A percentile compares a stretch with the other conserved stretches of the same genome.
Conservation (phyloP, 2,797 vertebrate genomes). For the Meriones psammophilus region DNA sequence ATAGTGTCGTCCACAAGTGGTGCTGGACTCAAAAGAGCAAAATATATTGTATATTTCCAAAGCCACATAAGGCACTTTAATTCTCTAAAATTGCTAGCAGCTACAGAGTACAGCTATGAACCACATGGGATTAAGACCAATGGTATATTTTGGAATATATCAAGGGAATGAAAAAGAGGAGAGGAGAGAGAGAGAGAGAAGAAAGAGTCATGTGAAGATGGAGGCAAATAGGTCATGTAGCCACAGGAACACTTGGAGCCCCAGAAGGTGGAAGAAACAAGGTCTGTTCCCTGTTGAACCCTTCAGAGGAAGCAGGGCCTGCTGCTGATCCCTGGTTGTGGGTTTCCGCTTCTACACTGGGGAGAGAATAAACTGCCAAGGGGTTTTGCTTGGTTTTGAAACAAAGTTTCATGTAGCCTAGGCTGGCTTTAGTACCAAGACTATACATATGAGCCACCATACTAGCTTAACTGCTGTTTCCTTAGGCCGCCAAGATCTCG, state of each 20-base stretch:
- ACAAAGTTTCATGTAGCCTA: background rate
- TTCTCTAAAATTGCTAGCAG: background rate
- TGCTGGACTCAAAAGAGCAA: background rate
- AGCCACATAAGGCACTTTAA: background rate
- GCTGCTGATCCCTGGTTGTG: background rate
- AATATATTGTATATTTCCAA: background rate
- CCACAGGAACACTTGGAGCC: background rate
- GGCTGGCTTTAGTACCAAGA: background rate
- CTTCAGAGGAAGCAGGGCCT: background rate
- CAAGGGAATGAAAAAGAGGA: background rate
- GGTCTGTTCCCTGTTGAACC: background rate
- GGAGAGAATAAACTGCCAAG: background rate
- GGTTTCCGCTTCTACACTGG: background rate
- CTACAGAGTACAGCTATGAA: background rate
- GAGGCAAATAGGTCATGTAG: background rate
- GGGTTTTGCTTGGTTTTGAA: background rate
- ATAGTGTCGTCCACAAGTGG: background rate
- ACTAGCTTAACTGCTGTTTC: too few relatives aligned
- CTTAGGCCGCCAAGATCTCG: background rate
- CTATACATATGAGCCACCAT: background rate
- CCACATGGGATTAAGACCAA: background rate
- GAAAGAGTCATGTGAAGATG: background rate
- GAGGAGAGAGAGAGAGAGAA: background rate
- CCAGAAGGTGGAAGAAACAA: background rate
- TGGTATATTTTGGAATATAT: background rate